Evolutionary conservation across 2,888 invertebrate species (phyloP).

Genomic region (Nephrotoma flavescens): DNA sequence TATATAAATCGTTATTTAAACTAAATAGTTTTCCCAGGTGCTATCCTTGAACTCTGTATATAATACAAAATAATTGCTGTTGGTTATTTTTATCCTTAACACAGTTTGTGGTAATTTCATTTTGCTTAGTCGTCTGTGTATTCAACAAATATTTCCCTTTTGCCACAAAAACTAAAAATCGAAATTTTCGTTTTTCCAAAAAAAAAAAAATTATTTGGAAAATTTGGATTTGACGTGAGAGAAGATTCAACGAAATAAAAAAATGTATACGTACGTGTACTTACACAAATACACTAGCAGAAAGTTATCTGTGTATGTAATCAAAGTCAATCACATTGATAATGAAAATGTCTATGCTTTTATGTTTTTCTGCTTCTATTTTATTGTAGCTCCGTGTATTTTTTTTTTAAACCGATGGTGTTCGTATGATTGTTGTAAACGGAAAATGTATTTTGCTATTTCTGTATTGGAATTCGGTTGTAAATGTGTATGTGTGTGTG

Average conservation of each 20-base stretch:
- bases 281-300: neutral
- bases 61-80: neutral
- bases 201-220: neutral
- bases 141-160: neutral
- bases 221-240: neutral
- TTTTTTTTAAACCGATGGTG: neutral
- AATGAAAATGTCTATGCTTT: neutral
- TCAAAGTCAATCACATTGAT: slow-evolving; percentile 4
- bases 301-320: neutral
- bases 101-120: neutral
- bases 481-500: neutral
- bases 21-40: neutral
- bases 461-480: neutral
- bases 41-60: neutral
- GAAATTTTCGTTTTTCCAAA: neutral
- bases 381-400: neutral
- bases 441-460: neutral
- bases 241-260: neutral
- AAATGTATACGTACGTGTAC: neutral
- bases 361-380: neutral
- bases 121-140: neutral
- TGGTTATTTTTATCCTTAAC: neutral
- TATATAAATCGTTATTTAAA: neutral
- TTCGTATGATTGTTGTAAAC: neutral
- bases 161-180: neutral